Evolutionary conservation across 2,888 invertebrate species (phyloP), one percentile per base, ranked within the genome.

Genomic region (Odontocerum albicorne): DNA sequence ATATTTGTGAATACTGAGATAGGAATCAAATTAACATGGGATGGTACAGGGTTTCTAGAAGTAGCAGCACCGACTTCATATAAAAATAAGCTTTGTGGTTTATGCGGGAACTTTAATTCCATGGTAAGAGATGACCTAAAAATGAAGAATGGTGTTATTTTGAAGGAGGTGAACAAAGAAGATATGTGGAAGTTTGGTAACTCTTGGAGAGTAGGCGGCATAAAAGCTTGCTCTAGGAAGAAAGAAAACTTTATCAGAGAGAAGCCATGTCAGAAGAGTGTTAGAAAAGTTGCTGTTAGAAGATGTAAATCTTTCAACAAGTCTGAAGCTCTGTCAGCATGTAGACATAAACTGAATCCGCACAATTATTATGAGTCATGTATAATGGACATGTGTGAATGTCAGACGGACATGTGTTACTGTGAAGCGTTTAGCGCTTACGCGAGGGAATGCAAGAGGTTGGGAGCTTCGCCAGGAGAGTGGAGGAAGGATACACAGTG

Each of bases 31-130:
- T 80, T 97, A 60, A 78, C 92, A 31, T 97, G 96, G 96, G 94
- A 95, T 67, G 95, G 96, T 1, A 89, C 89, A 64, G 93, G 94
- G 64, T 95, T 94, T 67, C 77, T 96, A 56, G 96, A 97, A 75
- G 90, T 93, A 10, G 89, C 92, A 3, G 84, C 85, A 65, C 81
- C 84, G 10, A 85, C 81, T 56, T 77, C 73, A 49, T 92, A 85
- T 74, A 90, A 86, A 70, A 83, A 81, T 53, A 84, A 84, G 65
- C 71, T 95, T 54, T 96, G 96, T 68, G 97, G 97, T 10, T 75
- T 97, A 13, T 97, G 97, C 68, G 97, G 97, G 1, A 96, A 96
- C 70, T 97, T 90, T 73, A 97, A 96, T 72, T 87, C 88, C 39
- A 79, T 89, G 59, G 85, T 87, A 2, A 83, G 89, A 62, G 96